These are phyloP conservation scores for Clarias gariepinus DNA, from an alignment of 2,113 vertebrate genomes.

Conservation along the genomic window DNA sequence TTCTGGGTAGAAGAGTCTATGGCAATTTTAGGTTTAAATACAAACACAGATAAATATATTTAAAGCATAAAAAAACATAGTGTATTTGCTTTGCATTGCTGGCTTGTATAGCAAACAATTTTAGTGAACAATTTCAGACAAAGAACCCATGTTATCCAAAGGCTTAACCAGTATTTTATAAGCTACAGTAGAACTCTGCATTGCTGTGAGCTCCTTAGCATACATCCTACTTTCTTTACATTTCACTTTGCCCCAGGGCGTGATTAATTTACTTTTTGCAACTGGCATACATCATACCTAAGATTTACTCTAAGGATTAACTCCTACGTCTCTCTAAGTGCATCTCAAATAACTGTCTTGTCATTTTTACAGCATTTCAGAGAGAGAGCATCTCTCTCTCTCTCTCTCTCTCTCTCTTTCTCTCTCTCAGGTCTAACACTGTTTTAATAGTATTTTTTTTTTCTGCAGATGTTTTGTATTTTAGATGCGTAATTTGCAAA, in stretches of 20 bases:
- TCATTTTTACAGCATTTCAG: too few species aligned
- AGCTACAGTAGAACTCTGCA: neutral
- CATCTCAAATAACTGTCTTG: neutral
- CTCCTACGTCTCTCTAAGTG: neutral
- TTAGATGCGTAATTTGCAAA: neutral
- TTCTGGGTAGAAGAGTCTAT: neutral
- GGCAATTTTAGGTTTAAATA: neutral
- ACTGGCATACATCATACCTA: neutral
- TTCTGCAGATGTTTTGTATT: neutral
- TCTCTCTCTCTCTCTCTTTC: too few species aligned
- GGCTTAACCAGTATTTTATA: neutral
- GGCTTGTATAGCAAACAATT: neutral
- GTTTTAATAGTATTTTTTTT: too few species aligned
- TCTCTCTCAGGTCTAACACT: too few species aligned
- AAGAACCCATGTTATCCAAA: neutral
- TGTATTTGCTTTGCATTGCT: neutral
- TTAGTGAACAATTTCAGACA: neutral
- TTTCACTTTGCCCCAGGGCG: neutral
- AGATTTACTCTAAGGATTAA: neutral
- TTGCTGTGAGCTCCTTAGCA: neutral
- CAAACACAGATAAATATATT: neutral
- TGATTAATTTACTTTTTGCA: neutral
- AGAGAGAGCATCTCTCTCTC: too few species aligned
- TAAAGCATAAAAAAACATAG: neutral
- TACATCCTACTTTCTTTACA: neutral